phyloP scores from a whole-genome alignment of 1,140 invertebrate species.

The Drosophila littoralis region DNA sequence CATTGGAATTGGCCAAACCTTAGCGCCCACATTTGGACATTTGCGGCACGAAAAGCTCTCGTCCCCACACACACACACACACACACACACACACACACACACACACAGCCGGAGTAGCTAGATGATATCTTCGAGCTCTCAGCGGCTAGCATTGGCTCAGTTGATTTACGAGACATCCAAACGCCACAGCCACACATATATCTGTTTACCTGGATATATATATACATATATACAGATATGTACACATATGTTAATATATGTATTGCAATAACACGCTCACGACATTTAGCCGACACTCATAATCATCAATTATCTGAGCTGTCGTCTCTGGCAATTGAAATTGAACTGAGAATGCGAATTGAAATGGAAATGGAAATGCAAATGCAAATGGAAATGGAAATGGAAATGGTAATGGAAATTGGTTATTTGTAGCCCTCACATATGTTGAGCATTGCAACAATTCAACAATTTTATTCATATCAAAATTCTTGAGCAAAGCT shows the following conservation, averaged over 20 bases:
- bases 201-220: neutral
- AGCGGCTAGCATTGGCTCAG: slow-evolving; percentile 28
- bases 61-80: neutral
- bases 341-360: slow-evolving; percentile 31
- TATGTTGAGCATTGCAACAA: slow-evolving; percentile 70
- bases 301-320: slow-evolving; percentile 77
- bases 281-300: slow-evolving; percentile 69
- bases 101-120: neutral
- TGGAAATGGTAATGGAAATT: slow-evolving; percentile 9
- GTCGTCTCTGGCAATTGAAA: slow-evolving; percentile 46
- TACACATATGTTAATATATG: slow-evolving; percentile 40
- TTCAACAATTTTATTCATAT: slow-evolving; percentile 42
- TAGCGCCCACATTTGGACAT: slow-evolving; percentile 47
- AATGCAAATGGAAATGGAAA: slow-evolving; percentile 17
- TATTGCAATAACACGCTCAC: slow-evolving; percentile 44
- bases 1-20: slow-evolving; percentile 70
- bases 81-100: no score
- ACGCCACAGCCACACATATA: neutral
- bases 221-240: slow-evolving; percentile 10
- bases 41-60: slow-evolving; percentile 14
- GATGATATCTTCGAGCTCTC: slow-evolving; percentile 43
- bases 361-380: slow-evolving; percentile 31
- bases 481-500: slow-evolving; percentile 20
- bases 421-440: slow-evolving; percentile 27
- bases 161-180: slow-evolving; percentile 44